These are phyloP conservation scores for Lomographa bimaculata DNA, from an alignment of 2,888 invertebrate species.

Conservation along the genomic window DNA sequence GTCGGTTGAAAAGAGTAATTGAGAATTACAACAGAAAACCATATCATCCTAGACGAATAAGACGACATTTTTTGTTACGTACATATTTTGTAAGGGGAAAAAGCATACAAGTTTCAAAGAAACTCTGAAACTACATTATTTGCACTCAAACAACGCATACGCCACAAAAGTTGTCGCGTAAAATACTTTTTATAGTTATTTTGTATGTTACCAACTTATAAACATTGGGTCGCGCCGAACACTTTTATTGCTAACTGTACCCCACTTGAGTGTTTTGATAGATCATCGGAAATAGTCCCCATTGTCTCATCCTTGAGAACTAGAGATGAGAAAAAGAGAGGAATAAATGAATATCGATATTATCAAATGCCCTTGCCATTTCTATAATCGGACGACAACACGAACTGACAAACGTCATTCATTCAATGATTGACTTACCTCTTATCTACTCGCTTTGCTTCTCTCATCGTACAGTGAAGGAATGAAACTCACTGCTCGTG, in stretches of 20 bases:
- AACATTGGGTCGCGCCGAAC: conserved; percentile 22
- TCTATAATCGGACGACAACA: too few relatives aligned
- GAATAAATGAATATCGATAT: too few relatives aligned
- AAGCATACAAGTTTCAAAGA: conserved; percentile 12
- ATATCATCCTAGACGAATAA: too few relatives aligned
- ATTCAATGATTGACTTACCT: too few relatives aligned
- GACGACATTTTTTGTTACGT: conserved; percentile 10
- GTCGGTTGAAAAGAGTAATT: too few relatives aligned
- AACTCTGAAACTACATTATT: conserved; percentile 15
- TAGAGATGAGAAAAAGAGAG: conserved; percentile 2
- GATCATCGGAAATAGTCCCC: conserved; percentile 54
- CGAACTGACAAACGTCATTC: too few relatives aligned
- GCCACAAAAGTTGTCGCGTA: conserved; percentile 15
- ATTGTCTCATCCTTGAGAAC: conserved; percentile 42
- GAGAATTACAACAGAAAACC: too few relatives aligned
- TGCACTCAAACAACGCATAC: conserved; percentile 18
- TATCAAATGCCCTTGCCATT: too few relatives aligned
- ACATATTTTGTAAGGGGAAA: conserved; percentile 11
- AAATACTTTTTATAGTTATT: conserved; percentile 22
- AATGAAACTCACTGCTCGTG: too few relatives aligned
- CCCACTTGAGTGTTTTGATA: conserved; percentile 50
- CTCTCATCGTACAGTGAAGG: too few relatives aligned
- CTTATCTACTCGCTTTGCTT: too few relatives aligned
- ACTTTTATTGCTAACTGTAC: conserved; percentile 36
- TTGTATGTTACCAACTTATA: conserved; percentile 12